Conservation (phyloP, 2,113 vertebrate genomes). For the Microtus montanus region DNA sequence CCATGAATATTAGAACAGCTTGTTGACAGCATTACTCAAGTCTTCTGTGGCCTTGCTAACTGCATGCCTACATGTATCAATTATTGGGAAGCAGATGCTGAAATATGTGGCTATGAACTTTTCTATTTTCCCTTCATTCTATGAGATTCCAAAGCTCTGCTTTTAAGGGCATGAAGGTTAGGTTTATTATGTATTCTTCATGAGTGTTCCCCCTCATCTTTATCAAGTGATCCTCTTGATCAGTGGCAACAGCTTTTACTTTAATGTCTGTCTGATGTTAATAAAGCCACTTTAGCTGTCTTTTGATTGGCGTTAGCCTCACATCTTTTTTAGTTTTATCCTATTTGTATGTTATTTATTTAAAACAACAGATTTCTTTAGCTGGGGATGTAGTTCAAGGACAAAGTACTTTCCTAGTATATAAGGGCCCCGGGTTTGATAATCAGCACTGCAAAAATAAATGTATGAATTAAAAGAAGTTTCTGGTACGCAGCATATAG, state of each 20-base stretch:
- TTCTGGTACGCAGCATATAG: constrained; percentile 1
- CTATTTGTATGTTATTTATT: neutral
- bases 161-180: constrained; percentile 38
- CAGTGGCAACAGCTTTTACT: constrained; percentile 3
- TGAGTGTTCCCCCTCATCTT: neutral
- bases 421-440: neutral
- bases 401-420: neutral
- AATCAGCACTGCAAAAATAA: neutral
- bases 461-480: neutral
- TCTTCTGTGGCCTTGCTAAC: neutral
- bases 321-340: constrained; percentile 26
- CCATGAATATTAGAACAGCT: neutral
- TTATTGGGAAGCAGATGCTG: neutral
- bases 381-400: neutral
- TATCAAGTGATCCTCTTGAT: constrained; percentile 8
- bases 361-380: neutral
- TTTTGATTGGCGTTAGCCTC: constrained; percentile 7
- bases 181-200: constrained; percentile 20
- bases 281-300: neutral
- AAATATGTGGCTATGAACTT: neutral
- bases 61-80: neutral
- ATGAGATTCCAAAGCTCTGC: constrained; percentile 16
- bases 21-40: neutral
- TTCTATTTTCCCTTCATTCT: neutral
- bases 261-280: constrained; percentile 19